phyloP scores from a whole-genome alignment of 2,888 invertebrate genomes.

The Eristalinus aeneus region DNA sequence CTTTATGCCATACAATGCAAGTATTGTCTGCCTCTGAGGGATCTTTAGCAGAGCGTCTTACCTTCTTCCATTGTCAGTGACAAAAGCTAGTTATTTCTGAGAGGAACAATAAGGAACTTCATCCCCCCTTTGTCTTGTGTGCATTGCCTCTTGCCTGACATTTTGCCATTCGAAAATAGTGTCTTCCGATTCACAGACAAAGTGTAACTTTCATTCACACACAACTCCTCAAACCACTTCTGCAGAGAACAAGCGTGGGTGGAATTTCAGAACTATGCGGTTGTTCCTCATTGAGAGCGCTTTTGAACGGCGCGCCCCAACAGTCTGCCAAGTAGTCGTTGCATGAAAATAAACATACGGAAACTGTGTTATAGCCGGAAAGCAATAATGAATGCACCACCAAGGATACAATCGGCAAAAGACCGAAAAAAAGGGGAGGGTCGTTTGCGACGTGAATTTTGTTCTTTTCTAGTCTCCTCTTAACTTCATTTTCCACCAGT shows the following conservation, averaged over 20 bases:
- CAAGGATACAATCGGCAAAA: slow-evolving; percentile 36
- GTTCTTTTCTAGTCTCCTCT: not conserved
- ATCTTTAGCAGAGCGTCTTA: not conserved
- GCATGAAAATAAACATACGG: slow-evolving; percentile 40
- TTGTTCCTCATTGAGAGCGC: slow-evolving; percentile 38
- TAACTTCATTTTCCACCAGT: not conserved
- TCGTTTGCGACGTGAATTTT: not conserved
- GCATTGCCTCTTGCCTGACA: not conserved
- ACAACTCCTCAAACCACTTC: slow-evolving; percentile 9
- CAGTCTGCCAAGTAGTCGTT: not conserved
- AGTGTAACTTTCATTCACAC: not conserved
- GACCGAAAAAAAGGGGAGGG: slow-evolving; percentile 21
- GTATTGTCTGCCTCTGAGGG: not conserved
- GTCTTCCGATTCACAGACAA: slow-evolving; percentile 23
- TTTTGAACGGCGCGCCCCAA: not conserved
- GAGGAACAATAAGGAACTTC: not conserved
- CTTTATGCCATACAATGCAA: not conserved
- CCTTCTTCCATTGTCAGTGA: not conserved
- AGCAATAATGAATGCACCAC: slow-evolving; percentile 46
- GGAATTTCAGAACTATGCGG: slow-evolving; percentile 20
- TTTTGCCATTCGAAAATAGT: not conserved
- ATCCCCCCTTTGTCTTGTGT: not conserved
- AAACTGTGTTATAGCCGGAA: slow-evolving; percentile 56
- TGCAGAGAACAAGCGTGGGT: not conserved
- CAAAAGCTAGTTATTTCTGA: not conserved